Conservation (phyloP, 2,113 vertebrate genomes). For the Leucopsar rothschildi region DNA sequence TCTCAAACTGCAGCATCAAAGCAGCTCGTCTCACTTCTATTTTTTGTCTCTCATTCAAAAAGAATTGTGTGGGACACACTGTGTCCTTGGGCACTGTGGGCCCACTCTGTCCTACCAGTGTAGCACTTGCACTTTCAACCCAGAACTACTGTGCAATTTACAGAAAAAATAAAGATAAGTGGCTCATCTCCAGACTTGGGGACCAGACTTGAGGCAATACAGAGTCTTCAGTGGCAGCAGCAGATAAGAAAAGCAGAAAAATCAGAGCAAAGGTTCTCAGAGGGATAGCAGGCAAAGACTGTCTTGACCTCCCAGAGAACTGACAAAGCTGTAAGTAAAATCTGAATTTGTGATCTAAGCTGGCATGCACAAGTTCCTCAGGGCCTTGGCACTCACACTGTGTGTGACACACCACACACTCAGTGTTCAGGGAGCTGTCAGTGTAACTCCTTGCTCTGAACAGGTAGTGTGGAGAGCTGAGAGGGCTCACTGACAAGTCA, state of each 20-base stretch:
- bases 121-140: neutral
- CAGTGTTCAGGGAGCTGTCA: neutral
- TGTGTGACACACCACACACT: neutral
- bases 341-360: neutral
- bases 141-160: neutral
- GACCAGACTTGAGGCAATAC: neutral
- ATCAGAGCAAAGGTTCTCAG: neutral
- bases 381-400: neutral
- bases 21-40: neutral
- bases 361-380: neutral
- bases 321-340: neutral
- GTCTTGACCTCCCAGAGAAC: neutral
- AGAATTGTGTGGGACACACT: neutral
- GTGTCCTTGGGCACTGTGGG: neutral
- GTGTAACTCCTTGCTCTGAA: no score
- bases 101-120: neutral
- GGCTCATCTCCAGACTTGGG: neutral
- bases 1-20: neutral
- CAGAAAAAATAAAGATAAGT: neutral
- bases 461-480: accelerated
- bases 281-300: neutral
- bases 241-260: neutral
- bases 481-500: neutral
- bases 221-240: neutral
- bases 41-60: neutral